Evolutionary conservation across 37 sponge, comb jelly and placozoan species (phyloP).

Genomic region (Trichoplax adhaerens): DNA sequence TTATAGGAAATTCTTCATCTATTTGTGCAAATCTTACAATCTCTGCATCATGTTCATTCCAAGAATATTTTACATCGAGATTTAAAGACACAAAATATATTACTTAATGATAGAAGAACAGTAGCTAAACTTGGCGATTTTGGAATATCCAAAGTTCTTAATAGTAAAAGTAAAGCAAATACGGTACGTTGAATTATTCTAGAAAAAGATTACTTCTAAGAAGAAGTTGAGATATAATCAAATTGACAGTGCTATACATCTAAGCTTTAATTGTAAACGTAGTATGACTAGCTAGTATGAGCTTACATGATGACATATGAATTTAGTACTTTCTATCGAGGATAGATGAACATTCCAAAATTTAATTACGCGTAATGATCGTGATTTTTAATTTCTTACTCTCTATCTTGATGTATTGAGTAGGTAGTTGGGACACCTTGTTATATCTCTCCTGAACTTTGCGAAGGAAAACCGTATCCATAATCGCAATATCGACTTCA

Average conservation of each 20-base stretch:
- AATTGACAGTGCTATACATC: background rate
- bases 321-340: too few species aligned
- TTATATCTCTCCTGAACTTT: constrained; percentile 81
- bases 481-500: background rate
- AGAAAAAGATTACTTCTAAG: background rate
- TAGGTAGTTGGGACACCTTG: constrained; percentile 84
- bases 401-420: background rate
- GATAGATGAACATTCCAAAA: too few species aligned
- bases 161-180: constrained; percentile 69
- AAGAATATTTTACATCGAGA: constrained; percentile 72
- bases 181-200: constrained; percentile 27
- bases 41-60: constrained; percentile 65
- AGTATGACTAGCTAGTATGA: too few species aligned
- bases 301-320: too few species aligned
- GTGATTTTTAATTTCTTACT: too few species aligned
- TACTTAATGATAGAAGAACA: constrained; percentile 42
- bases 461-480: constrained; percentile 55
- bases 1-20: constrained; percentile 53
- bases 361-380: too few species aligned
- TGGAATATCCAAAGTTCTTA: constrained; percentile 79
- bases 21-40: constrained; percentile 56
- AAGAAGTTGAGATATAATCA: background rate
- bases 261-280: too few species aligned
- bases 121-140: constrained; percentile 77
- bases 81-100: constrained; percentile 80